Percentiles rank a stretch among this genome's conserved stretches.
Conservation (phyloP, 2,888 invertebrate species). For the Pheosia gnoma region DNA sequence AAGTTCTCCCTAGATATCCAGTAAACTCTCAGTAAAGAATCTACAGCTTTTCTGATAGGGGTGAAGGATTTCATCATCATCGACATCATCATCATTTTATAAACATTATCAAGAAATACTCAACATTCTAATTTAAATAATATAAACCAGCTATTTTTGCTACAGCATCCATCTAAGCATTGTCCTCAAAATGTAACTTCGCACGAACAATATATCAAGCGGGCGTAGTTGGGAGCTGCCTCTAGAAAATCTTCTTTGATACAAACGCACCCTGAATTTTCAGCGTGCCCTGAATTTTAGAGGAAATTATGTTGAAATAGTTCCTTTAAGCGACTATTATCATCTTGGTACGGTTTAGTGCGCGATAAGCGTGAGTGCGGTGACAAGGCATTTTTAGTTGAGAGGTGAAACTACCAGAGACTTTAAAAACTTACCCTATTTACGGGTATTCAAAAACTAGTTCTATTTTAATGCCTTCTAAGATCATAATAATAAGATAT, state of each 20-base stretch:
- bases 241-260: conserved; percentile 68
- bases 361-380: conserved; percentile 34
- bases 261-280: conserved; percentile 65
- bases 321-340: conserved; percentile 59
- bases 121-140: conserved; percentile 21
- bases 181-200: conserved; percentile 36
- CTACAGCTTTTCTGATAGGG: too few species aligned
- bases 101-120: neutral
- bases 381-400: conserved; percentile 13
- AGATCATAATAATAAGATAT: too few species aligned
- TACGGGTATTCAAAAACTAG: too few species aligned
- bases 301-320: conserved; percentile 71
- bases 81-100: too few species aligned
- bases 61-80: too few species aligned
- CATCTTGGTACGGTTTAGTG: conserved; percentile 40
- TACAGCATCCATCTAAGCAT: conserved; percentile 35
- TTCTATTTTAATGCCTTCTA: too few species aligned
- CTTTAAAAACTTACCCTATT: too few species aligned
- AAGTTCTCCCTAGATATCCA: too few species aligned
- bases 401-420: neutral
- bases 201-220: conserved; percentile 51
- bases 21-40: too few species aligned
- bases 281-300: conserved; percentile 65
- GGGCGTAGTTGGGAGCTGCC: conserved; percentile 35
- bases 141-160: conserved; percentile 37